Base-by-base conservation (phyloP, 2,113 vertebrate genomes). In the Macrotus californicus region DNA sequence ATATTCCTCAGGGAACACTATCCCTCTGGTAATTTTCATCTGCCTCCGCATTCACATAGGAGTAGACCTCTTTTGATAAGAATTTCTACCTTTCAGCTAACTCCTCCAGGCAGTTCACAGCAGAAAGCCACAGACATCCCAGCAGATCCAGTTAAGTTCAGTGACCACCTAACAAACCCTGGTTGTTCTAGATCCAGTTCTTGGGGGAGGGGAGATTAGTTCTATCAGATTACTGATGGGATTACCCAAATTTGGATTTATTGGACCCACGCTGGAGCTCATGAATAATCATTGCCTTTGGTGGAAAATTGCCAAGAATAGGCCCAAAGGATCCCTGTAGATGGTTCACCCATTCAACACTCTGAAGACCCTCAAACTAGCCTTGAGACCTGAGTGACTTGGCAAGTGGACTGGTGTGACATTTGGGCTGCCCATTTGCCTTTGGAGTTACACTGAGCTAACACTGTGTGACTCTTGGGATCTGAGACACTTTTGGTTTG, bases 21-120 rank as follows among this genome's bases (percentile, higher is more conserved):
- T 56, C 64, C 52, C 66, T 54, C 36, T 87, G 31, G 84, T 87
- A 87, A 89, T 90, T 95, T 94, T 69, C 77, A 56, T 61, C n/a
- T 48, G 34, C 67, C 77, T 89, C 43, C 79, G 39, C 83, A 72
- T 80, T 66, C 87, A 39, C 34, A 50, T n/a, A 64, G 61, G 61
- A 64, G 29, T 64, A n/a, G 39, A 77, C 95, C 54, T 94, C 76
- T 93, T 83, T 43, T 54, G 87, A 92, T 93, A 80, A 87, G 83
- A 83, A 89, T 82, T 46, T 59, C 84, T 81, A 86, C 88, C 26
- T 50, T 59, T 92, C 81, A 88, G 72, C 66, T 67, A 67, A 72
- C 46, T 82, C 81, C 93, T 92, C 36, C 7, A 69, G 72, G 59
- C 83, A 87, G 34, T 26, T 61, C 56, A 46, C 26, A 69, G 69